These are phyloP conservation scores for Ecdyonurus torrentis DNA, from an alignment of 2,888 invertebrate species.

Conservation along the genomic window DNA sequence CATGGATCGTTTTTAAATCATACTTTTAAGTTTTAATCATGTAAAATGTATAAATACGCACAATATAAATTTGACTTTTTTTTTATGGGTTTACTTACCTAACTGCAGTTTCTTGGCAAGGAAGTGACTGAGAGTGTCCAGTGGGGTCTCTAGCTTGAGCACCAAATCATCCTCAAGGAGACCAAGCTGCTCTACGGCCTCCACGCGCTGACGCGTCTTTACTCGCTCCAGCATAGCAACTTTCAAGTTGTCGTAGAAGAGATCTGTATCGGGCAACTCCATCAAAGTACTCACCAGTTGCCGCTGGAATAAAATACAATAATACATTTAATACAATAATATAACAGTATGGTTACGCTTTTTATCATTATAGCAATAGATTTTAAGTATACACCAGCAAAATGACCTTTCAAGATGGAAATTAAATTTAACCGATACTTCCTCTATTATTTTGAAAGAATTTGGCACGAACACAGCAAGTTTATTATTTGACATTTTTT, in stretches of 20 bases:
- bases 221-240: slow-evolving; percentile 65
- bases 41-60: no score
- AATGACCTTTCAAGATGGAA: no score
- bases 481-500: no score
- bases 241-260: slow-evolving; percentile 86
- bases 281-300: slow-evolving; percentile 72
- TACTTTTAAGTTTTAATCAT: no score
- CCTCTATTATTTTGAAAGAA: no score
- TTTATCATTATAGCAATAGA: no score
- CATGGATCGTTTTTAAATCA: no score
- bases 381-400: no score
- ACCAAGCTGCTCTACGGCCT: slow-evolving; percentile 72
- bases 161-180: slow-evolving; percentile 68
- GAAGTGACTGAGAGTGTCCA: slow-evolving; percentile 86
- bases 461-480: no score
- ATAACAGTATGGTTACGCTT: no score
- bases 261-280: slow-evolving; percentile 66
- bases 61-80: slow-evolving; percentile 1
- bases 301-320: slow-evolving; percentile 38
- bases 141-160: slow-evolving; percentile 65
- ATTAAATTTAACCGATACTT: no score
- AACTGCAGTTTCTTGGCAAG: slow-evolving; percentile 63
- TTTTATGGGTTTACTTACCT: slow-evolving; percentile 32
- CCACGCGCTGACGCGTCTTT: slow-evolving; percentile 31
- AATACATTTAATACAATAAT: no score